These are phyloP conservation scores for Seriola aureovittata DNA, from an alignment of 2,113 vertebrate genomes.

Conservation along the genomic window DNA sequence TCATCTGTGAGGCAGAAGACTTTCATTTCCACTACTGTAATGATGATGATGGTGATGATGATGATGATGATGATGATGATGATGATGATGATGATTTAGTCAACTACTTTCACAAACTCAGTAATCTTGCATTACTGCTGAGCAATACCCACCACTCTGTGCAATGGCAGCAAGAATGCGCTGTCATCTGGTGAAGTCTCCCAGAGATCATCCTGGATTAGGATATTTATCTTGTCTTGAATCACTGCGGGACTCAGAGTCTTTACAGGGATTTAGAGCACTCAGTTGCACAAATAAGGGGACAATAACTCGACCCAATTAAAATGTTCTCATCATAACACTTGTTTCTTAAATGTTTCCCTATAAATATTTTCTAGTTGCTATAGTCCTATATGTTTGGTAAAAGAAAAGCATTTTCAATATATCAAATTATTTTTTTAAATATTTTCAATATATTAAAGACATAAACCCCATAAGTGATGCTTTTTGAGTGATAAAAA, in stretches of 20 bases:
- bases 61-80: not conserved
- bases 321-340: not conserved
- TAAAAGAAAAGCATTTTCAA: not conserved
- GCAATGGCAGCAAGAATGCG: slow-evolving; percentile 30
- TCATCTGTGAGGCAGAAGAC: not conserved
- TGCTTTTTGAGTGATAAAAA: not conserved
- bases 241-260: slow-evolving; percentile 31
- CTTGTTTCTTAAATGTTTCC: not conserved
- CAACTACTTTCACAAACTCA: slow-evolving; percentile 13
- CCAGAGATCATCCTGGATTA: slow-evolving; percentile 72
- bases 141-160: slow-evolving; percentile 8
- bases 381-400: not conserved
- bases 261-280: slow-evolving; percentile 36
- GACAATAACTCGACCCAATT: slow-evolving; percentile 2
- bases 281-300: not conserved
- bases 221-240: slow-evolving; percentile 51
- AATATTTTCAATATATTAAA: not conserved
- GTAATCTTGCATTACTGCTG: slow-evolving; percentile 15
- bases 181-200: slow-evolving; percentile 48
- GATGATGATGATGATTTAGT: not conserved
- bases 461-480: not conserved
- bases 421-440: too few species aligned
- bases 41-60: too few species aligned
- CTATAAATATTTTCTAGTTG: not conserved
- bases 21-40: not conserved